Conservation (phyloP, 1,140 invertebrate genomes). For the Drosophila parvula region DNA sequence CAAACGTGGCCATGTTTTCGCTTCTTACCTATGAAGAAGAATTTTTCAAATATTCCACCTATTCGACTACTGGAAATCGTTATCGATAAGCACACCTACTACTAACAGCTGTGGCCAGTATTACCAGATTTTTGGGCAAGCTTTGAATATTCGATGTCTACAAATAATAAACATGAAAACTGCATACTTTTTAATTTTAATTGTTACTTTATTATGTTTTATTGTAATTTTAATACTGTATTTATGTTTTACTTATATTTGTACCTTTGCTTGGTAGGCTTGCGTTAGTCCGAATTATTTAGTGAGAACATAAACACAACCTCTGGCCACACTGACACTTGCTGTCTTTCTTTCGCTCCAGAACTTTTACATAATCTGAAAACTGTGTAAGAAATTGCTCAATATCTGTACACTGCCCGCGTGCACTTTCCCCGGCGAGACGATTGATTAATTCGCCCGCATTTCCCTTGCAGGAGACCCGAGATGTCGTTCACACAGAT, state of each 20-base stretch:
- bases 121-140: not conserved
- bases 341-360: slow-evolving; percentile 54
- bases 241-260: no score
- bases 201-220: not conserved
- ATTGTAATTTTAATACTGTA: no score
- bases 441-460: slow-evolving; percentile 8
- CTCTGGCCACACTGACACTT: slow-evolving; percentile 26
- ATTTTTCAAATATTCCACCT: slow-evolving; percentile 1
- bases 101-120: not conserved
- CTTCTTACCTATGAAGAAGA: not conserved
- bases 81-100: not conserved
- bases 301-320: accelerated
- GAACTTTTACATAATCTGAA: slow-evolving; percentile 80
- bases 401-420: slow-evolving; percentile 10
- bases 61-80: not conserved
- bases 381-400: slow-evolving; percentile 70
- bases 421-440: not conserved
- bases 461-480: slow-evolving; percentile 49
- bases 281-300: not conserved
- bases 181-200: not conserved
- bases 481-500: slow-evolving; percentile 80
- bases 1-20: slow-evolving; percentile 8
- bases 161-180: not conserved
- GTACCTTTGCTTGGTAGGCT: not conserved
- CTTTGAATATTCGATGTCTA: not conserved